Conservation (phyloP, 2,888 invertebrate species). For the Scaptodrosophila latifasciaeformis region DNA sequence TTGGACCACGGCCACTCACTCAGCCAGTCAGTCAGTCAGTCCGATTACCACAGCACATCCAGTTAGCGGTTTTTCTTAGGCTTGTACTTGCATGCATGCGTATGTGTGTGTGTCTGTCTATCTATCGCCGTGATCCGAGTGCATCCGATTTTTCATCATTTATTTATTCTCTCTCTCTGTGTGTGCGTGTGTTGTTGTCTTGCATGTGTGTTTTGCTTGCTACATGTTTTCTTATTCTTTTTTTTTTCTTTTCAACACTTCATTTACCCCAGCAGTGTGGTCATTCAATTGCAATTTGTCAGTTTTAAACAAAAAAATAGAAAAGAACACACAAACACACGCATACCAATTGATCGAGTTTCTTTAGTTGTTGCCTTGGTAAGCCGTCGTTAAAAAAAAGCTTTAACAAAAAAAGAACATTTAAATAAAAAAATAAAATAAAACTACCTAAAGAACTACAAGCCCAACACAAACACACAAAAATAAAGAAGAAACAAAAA, state of each 20-base stretch:
- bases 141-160: too few relatives aligned
- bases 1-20: too few relatives aligned
- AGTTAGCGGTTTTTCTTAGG: conserved; percentile 25
- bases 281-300: too few relatives aligned
- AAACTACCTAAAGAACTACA: too few relatives aligned
- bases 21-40: too few relatives aligned
- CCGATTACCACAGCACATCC: conserved; percentile 28
- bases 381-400: conserved; percentile 20
- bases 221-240: not conserved
- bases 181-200: not conserved
- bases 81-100: not conserved
- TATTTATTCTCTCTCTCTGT: conserved; percentile 3
- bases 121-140: too few relatives aligned
- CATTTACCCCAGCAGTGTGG: not conserved
- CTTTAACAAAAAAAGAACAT: conserved; percentile 19
- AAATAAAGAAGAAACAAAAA: conserved; percentile 15
- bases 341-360: not conserved
- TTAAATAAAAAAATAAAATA: conserved; percentile 2
- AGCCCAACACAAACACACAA: conserved; percentile 11
- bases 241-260: not conserved
- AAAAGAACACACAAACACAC: not conserved
- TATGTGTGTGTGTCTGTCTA: not conserved
- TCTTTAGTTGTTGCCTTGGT: conserved; percentile 34
- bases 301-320: not conserved
- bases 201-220: not conserved